Evolutionary conservation across 2,113 vertebrate species (phyloP), one percentile per base, ranked within the genome.

Genomic region (Corythaeola cristata): DNA sequence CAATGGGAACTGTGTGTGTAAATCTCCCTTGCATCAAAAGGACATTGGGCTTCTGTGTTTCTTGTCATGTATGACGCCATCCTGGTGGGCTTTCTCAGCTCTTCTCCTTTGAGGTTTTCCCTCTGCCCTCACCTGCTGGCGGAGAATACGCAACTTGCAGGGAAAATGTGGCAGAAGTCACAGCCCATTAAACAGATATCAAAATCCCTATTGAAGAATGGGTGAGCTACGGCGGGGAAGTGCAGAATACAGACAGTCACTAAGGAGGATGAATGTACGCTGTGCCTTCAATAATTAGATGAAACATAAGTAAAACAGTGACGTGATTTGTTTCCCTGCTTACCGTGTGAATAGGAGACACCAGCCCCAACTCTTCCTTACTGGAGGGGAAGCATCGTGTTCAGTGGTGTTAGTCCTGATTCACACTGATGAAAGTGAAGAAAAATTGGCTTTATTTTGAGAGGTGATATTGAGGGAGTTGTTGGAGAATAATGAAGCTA

Each of bases 281-380:
- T 81, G 14, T 91, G 84, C 41, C 63, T 79, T 83, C n/a, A 66
- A 76, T 85, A 96, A 95, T 89, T 96, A 82, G 67, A 69, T 66
- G 63, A 62, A 96, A 73, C 59, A 88, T 85, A 96, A 97, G 95
- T 95, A 95, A 95, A 93, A 58, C n/a, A 66, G 45, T 79, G 63
- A 35, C 62, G 71, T 66, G 37, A 94, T 94, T 95, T 94, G 58
- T 95, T 93, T 97, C 81, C 81, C 41, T 74, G 55, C 41, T 96
- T 95, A 62, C 39, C 41, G 91, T 5, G 8, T 59, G 67, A 88
- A 79, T 18, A 88, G 81, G 37, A 90, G 50, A 55, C 41, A 73
- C 22, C 20, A 82, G 45, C 47, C n/a, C 53, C 64, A 32, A 33
- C 26, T 95, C 33, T 91, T 89, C 53, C 13, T 22, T 82, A 79